A percentile compares a stretch with the other conserved stretches of the same genome.
Conservation (phyloP, 2,888 invertebrate genomes). For the Enoplolaimus lenunculus region DNA sequence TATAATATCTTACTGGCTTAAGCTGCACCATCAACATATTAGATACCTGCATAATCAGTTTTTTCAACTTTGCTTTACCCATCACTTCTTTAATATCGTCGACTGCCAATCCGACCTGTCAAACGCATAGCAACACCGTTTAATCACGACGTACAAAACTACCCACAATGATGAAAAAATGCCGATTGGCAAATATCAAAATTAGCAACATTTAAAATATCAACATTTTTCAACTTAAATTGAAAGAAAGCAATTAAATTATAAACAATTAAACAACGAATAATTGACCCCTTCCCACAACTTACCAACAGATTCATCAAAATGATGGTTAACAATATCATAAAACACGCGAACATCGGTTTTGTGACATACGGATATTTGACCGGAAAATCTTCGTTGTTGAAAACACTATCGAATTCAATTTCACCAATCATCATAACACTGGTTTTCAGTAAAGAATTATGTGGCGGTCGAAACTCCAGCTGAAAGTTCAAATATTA, state of each 20-base stretch:
- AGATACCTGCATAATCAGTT: conserved; percentile 41
- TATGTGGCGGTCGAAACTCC: conserved; percentile 33
- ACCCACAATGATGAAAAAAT: too few relatives aligned
- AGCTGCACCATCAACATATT: too few relatives aligned
- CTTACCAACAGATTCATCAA: conserved; percentile 44
- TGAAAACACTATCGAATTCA: conserved; percentile 39
- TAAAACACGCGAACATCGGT: conserved; percentile 41
- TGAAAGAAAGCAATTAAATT: too few relatives aligned
- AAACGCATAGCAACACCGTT: too few relatives aligned
- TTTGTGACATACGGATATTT: conserved; percentile 39
- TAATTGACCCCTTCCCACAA: too few relatives aligned
- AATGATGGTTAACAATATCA: conserved; percentile 41
- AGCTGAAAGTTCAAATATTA: too few relatives aligned
- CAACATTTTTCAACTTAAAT: too few relatives aligned
- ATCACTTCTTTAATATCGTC: conserved; percentile 49
- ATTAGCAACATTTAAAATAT: too few relatives aligned
- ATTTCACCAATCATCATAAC: conserved; percentile 44
- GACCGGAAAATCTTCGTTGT: conserved; percentile 23
- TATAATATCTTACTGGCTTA: too few relatives aligned
- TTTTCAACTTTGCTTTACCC: conserved; percentile 45
- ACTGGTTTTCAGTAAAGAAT: conserved; percentile 38
- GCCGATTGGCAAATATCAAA: too few relatives aligned
- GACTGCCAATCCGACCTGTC: conserved; percentile 47
- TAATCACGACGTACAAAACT: too few relatives aligned
- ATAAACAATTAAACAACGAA: too few relatives aligned